Evolutionary conservation across 2,113 vertebrate genomes (phyloP), one percentile per base, ranked within the genome.

Genomic region (Crotalus helleri): DNA sequence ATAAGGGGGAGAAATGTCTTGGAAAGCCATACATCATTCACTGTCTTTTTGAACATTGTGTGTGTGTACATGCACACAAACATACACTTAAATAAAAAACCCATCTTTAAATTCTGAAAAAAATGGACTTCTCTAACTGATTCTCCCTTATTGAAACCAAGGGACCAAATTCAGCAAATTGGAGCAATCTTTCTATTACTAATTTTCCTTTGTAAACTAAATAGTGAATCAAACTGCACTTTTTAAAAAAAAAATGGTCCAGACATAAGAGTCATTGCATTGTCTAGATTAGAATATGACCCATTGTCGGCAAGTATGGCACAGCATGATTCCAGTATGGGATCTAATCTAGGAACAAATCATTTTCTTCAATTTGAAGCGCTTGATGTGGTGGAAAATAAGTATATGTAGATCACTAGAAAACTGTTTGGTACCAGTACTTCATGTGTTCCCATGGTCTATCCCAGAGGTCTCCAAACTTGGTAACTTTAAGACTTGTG

Each of bases 31-130:
- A 23, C 81, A 58, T 85, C 26, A 81, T 93, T 96, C 95, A 94
- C 93, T 90, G 95, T 95, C 93, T 93, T 51, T 90, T 95, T 97
- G n/a, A 69, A 53, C 95, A 87, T 91, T 46, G 92, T 89, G 26
- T 29, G 10, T 64, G 11, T 29, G 12, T 29, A 29, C 10, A 64
- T 4, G 1, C 26, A 64, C 26, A 64, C 61, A 64, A 26, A 64
- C 10, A 29, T 29, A 64, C 13, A 85, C 94, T 61, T 93, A 95
- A 96, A 94, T 92, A 91, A 97, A 69, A 94, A 95, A 64, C 91
- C 90, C 91, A 93, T 95, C 94, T 94, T 95, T 93, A 94, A 93
- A 95, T 95, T 94, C 53, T 87, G 93, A 91, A 93, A 69, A 61
- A 53, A 69, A 94, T 90, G 81, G 51, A 93, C 91, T 87, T 81